Percentiles rank a stretch among this genome's conserved stretches.
Evolutionary conservation across 1,140 invertebrate genomes (phyloP).

Genomic region (Sipha flava): DNA sequence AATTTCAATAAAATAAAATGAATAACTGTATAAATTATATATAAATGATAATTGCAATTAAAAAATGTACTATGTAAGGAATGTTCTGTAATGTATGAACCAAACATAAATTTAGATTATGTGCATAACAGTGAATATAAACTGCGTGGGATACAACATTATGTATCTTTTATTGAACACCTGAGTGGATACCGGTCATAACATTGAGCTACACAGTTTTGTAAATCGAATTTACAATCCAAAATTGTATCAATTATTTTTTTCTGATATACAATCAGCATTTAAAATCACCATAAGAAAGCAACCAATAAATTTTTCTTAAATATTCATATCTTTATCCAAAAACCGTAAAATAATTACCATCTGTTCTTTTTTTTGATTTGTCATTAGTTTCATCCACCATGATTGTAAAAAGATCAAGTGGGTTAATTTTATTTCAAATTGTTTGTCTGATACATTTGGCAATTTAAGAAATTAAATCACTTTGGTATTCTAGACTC

Average conservation of each 20-base stretch:
- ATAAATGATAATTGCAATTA: too few species aligned
- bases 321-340: background rate
- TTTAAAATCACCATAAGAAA: background rate
- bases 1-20: too few species aligned
- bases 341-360: background rate
- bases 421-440: background rate
- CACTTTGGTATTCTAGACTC: background rate
- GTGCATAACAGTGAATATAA: conserved; percentile 5
- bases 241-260: background rate
- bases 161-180: background rate
- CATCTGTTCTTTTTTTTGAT: background rate
- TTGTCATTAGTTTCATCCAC: conserved; percentile 1
- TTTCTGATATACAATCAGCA: background rate
- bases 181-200: background rate
- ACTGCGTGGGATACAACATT: background rate
- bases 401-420: background rate
- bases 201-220: background rate
- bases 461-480: background rate
- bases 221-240: background rate
- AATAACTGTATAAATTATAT: too few species aligned
- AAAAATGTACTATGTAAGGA: background rate
- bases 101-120: conserved; percentile 2
- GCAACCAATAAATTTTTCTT: background rate
- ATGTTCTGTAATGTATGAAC: background rate
- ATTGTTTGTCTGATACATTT: background rate